Evolutionary conservation across 1,140 invertebrate species (phyloP).

Genomic region (Coelopa frigida): DNA sequence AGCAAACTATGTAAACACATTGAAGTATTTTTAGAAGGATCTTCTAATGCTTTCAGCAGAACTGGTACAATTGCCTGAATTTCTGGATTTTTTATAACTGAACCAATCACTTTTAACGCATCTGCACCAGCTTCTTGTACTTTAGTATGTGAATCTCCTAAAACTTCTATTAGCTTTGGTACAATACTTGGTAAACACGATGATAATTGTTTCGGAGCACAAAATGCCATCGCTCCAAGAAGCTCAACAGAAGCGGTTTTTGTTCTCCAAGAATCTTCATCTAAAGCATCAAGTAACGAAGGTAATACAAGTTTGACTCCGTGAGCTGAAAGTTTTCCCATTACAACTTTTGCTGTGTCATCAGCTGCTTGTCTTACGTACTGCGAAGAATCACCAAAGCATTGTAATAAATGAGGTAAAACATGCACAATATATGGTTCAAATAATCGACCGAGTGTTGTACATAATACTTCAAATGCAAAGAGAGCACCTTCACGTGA

Average conservation of each 20-base stretch:
- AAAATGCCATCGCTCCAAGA: slow-evolving; percentile 94
- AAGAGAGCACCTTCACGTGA: slow-evolving; percentile 92
- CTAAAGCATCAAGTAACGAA: slow-evolving; percentile 83
- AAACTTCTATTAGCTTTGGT: slow-evolving; percentile 94
- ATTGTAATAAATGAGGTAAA: slow-evolving; percentile 86
- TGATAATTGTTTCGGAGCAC: slow-evolving; percentile 96
- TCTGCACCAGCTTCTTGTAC: slow-evolving; percentile 96
- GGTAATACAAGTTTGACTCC: slow-evolving; percentile 94
- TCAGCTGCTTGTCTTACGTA: slow-evolving; percentile 88
- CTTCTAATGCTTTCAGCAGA: slow-evolving; percentile 86
- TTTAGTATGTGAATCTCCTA: slow-evolving; percentile 95
- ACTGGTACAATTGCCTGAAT: slow-evolving; percentile 94
- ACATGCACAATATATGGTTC: slow-evolving; percentile 99
- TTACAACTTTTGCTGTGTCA: slow-evolving; percentile 90
- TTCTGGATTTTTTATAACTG: slow-evolving; percentile 97
- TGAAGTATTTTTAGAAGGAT: slow-evolving; percentile 93
- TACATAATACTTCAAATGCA: slow-evolving; percentile 95
- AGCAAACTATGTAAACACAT: slow-evolving; percentile 84
- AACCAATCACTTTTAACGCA: slow-evolving; percentile 93
- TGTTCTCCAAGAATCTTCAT: slow-evolving; percentile 98
- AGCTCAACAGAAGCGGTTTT: slow-evolving; percentile 96
- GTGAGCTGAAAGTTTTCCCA: slow-evolving; percentile 93
- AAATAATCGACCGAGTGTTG: slow-evolving; percentile 89
- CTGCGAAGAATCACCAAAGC: slow-evolving; percentile 92
- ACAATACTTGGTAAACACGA: slow-evolving; percentile 97